Evolutionary conservation across 2,797 vertebrate species (phyloP).

Genomic region (Myotis daubentonii): DNA sequence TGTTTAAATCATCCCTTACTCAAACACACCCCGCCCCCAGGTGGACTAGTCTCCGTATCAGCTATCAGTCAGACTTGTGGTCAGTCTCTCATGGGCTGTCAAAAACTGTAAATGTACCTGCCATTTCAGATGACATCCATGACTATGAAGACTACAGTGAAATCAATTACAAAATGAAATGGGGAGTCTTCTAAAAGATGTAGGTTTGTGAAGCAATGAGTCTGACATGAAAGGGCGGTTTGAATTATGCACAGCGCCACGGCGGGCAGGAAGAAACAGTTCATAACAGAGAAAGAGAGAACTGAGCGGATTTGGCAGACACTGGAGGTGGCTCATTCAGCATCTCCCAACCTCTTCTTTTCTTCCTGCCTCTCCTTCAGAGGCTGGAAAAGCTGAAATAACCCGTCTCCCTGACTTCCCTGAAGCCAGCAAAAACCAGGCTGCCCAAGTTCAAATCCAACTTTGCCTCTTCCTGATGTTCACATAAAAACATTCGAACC

Average conservation of each 20-base stretch:
- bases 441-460: background rate
- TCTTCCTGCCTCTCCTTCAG: background rate
- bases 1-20: background rate
- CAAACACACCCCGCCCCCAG: background rate
- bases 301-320: slow-evolving; percentile 20
- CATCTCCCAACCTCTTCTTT: background rate
- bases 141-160: background rate
- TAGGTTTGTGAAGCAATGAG: background rate
- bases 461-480: background rate
- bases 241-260: background rate
- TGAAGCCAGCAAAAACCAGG: background rate
- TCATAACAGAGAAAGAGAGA: background rate
- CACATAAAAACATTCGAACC: no score
- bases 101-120: background rate
- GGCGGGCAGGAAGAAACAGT: background rate
- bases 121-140: background rate
- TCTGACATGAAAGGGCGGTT: background rate
- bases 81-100: background rate
- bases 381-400: background rate
- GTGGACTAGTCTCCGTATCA: background rate
- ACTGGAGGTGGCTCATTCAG: background rate
- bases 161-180: background rate
- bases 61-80: background rate
- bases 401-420: background rate
- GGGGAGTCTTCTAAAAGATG: background rate